phyloP scores from a whole-genome alignment of 1,140 invertebrate genomes.

The Brachionus plicatilis region DNA sequence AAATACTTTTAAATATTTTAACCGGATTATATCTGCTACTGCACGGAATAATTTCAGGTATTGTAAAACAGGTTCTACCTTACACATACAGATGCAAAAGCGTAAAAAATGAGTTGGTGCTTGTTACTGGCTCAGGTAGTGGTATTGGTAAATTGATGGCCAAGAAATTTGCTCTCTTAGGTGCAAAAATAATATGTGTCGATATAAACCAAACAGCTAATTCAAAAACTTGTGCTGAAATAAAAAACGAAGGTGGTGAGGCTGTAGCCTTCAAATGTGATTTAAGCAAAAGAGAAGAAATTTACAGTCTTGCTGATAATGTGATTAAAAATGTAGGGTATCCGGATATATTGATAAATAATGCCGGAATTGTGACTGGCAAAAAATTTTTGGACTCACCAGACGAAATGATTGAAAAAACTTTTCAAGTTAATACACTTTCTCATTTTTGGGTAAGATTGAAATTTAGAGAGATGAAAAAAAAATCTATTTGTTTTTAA shows the following conservation, averaged over 20 bases:
- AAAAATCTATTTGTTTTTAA: too few relatives aligned
- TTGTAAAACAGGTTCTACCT: not conserved
- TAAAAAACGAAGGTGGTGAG: not conserved
- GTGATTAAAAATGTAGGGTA: constrained; percentile 65
- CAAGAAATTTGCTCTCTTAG: constrained; percentile 69
- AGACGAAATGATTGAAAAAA: constrained; percentile 64
- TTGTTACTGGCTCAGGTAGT: constrained; percentile 73
- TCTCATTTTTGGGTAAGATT: constrained; percentile 62
- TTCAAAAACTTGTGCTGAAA: constrained; percentile 66
- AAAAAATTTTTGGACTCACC: constrained; percentile 73
- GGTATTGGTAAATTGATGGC: constrained; percentile 80
- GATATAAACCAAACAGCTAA: constrained; percentile 68
- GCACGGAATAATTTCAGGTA: not conserved
- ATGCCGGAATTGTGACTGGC: constrained; percentile 85
- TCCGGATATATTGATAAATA: constrained; percentile 84
- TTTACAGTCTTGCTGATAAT: constrained; percentile 74
- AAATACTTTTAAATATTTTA: not conserved
- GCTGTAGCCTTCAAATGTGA: constrained; percentile 56
- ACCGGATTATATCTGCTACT: not conserved
- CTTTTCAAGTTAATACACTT: constrained; percentile 64
- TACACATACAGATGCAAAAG: constrained; percentile 46
- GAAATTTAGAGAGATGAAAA: not conserved
- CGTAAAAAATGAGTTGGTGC: constrained; percentile 69
- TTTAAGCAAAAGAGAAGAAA: constrained; percentile 65
- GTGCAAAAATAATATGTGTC: constrained; percentile 77